Conservation (phyloP, 2,113 vertebrate species). For the Eptatretus burgeri region DNA sequence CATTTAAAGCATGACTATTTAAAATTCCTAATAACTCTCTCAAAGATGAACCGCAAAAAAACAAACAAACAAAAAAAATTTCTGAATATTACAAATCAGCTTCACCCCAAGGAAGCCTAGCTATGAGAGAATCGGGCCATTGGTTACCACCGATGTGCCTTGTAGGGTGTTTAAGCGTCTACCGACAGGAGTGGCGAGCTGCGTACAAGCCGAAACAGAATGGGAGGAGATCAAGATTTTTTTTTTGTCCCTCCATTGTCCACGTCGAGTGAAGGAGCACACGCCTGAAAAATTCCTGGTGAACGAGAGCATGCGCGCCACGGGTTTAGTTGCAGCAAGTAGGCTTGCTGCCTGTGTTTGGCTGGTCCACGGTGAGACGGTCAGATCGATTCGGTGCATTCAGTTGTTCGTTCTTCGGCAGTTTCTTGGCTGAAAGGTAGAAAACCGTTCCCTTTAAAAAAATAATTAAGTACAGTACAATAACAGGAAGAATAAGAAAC, state of each 20-base stretch:
- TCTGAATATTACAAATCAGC: no score
- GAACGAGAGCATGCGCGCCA: neutral
- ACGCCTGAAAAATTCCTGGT: neutral
- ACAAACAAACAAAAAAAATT: no score
- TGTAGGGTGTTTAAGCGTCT: no score
- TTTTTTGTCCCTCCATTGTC: neutral
- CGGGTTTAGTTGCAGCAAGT: neutral
- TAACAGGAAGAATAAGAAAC: neutral
- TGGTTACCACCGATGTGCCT: no score
- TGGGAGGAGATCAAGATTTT: neutral
- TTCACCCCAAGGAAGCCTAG: no score
- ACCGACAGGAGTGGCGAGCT: no score
- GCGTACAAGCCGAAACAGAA: no score
- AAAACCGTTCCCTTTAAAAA: neutral
- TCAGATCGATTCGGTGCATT: neutral
- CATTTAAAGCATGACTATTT: no score
- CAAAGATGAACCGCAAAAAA: no score
- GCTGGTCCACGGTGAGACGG: neutral
- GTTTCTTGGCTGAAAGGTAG: conserved; percentile 3
- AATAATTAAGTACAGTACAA: neutral
- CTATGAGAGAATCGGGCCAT: no score
- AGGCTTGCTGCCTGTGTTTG: neutral
- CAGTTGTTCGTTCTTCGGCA: conserved; percentile 1
- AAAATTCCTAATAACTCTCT: no score
- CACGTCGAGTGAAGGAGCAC: neutral